A percentile compares a stretch with the other conserved stretches of the same genome.
Evolutionary conservation across 2,797 vertebrate species (phyloP).

Genomic region (Sandelia bainsii): DNA sequence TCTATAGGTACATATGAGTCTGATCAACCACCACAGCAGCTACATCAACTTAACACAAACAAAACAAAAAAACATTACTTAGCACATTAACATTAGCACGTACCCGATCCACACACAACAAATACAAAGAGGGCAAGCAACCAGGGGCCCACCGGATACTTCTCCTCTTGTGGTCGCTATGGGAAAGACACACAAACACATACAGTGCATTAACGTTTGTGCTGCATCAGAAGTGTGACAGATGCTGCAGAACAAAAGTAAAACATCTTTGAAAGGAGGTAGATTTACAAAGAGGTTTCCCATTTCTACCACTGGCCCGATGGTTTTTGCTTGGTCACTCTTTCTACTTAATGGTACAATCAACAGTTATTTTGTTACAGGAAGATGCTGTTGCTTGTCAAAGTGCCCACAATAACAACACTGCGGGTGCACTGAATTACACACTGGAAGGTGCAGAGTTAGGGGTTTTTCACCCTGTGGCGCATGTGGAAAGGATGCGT

Average conservation of each 20-base stretch:
- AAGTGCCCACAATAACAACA: conserved; percentile 28
- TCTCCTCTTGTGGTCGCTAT: conserved; percentile 88
- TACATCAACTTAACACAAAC: background rate
- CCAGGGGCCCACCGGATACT: conserved; percentile 96
- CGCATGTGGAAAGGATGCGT: conserved; percentile 20
- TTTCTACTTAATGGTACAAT: background rate
- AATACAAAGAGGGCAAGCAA: conserved; percentile 95
- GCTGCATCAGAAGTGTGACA: background rate
- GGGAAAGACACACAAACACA: conserved; percentile 49
- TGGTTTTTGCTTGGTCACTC: background rate
- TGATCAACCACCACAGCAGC: background rate
- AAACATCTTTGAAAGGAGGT: background rate
- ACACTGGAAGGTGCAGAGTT: conserved; percentile 10
- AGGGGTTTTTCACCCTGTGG: conserved; percentile 7
- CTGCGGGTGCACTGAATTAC: conserved; percentile 7
- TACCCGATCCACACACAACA: conserved; percentile 96
- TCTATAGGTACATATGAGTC: no score
- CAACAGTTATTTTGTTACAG: conserved; percentile 1
- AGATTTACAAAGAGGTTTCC: conserved; percentile 10
- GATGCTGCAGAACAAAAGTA: conserved; percentile 37
- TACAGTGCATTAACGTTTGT: conserved; percentile 13
- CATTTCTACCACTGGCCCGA: background rate
- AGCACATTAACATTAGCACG: conserved; percentile 5
- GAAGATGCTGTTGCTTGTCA: conserved; percentile 1
- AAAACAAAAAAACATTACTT: background rate